Conservation (phyloP, 92 coral and sea anemone genomes). For the Phenganax subtilis region DNA sequence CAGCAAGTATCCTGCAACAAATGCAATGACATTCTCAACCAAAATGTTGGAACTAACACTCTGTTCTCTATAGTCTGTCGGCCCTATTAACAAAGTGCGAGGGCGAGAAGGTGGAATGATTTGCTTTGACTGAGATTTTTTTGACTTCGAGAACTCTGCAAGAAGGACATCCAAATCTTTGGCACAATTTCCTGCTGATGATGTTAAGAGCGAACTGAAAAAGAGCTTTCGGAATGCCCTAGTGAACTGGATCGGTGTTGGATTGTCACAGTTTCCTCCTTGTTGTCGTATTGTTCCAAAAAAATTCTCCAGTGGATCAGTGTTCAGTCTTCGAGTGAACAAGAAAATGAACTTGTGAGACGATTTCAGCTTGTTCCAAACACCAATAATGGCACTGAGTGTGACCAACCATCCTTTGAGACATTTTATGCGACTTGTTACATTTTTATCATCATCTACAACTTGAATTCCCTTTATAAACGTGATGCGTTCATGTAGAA, state of each 20-base stretch:
- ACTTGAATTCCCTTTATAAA: background rate
- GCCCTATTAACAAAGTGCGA: no score
- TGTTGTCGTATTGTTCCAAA: background rate
- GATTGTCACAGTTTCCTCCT: background rate
- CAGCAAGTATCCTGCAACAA: no score
- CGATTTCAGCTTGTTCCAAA: background rate
- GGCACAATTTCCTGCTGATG: background rate
- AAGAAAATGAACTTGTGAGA: no score
- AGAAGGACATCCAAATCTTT: background rate
- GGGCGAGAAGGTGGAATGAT: no score
- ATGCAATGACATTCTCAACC: no score
- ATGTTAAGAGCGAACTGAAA: background rate
- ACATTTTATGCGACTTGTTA: background rate
- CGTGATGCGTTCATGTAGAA: background rate
- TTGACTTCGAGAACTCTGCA: background rate
- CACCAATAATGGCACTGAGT: background rate
- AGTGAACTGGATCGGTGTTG: background rate
- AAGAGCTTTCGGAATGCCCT: conserved; percentile 10
- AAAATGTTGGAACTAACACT: no score
- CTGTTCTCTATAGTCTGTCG: no score
- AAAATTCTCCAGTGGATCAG: no score
- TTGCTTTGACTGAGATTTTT: no score
- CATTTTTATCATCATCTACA: background rate
- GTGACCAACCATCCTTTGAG: no score
- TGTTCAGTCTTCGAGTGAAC: no score